These are phyloP conservation scores for Alloplasta piceator DNA, from an alignment of 2,888 invertebrate genomes.

Conservation along the genomic window DNA sequence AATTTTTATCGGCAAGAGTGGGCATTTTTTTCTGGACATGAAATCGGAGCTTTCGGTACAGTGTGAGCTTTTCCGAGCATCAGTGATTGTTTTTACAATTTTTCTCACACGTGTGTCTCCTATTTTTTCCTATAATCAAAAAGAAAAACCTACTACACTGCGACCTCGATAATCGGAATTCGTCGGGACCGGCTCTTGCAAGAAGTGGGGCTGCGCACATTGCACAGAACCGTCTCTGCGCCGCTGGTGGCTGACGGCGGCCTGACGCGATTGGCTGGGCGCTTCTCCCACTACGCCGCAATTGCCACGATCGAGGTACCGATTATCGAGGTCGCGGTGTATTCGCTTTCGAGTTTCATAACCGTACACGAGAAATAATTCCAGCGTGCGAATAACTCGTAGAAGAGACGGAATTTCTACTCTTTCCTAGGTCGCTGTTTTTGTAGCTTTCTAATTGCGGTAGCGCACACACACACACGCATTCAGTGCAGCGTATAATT, in stretches of 20 bases:
- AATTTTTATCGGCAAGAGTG: no score
- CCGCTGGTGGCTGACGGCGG: no score
- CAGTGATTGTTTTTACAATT: background rate
- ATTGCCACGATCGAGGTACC: no score
- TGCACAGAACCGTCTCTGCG: no score
- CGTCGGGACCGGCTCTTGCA: no score
- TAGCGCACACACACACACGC: slow-evolving; percentile 32
- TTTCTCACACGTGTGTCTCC: background rate
- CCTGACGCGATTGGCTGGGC: no score
- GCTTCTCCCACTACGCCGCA: no score
- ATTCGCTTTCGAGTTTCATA: slow-evolving; percentile 35
- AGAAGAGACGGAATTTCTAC: slow-evolving; percentile 4
- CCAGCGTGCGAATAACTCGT: slow-evolving; percentile 33
- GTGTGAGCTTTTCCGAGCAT: background rate
- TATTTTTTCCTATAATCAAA: background rate
- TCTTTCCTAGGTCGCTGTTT: slow-evolving; percentile 42
- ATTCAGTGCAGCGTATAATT: slow-evolving; percentile 61
- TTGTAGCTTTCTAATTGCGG: slow-evolving; percentile 64
- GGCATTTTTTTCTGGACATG: no score
- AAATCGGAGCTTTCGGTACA: no score
- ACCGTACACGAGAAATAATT: slow-evolving; percentile 43
- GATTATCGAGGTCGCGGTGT: no score
- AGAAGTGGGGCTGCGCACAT: no score
- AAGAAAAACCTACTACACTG: slow-evolving; percentile 19
- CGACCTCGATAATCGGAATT: no score